Evolutionary conservation across 2,888 invertebrate genomes (phyloP).

Genomic region (Machimus atricapillus): DNA sequence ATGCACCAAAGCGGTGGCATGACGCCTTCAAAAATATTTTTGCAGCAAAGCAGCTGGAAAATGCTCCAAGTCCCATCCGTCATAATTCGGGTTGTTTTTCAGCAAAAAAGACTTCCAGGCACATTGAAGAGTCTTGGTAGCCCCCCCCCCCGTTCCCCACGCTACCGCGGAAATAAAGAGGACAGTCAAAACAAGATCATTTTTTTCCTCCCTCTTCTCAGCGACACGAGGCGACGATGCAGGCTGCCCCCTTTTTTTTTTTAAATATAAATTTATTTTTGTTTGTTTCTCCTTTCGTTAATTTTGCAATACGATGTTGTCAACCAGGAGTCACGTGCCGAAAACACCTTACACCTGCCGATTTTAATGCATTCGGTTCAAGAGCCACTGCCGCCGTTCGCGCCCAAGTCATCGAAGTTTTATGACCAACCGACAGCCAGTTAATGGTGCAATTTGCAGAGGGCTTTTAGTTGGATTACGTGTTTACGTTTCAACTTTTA

Average conservation of each 20-base stretch:
- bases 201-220: neutral
- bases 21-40: neutral
- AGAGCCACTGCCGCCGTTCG: neutral
- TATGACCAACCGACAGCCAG: neutral
- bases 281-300: neutral
- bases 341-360: neutral
- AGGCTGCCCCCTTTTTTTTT: neutral
- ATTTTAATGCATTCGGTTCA: neutral
- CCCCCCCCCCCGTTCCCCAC: neutral
- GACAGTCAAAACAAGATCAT: neutral
- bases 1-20: neutral
- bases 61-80: neutral
- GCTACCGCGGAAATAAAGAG: neutral
- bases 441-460: neutral
- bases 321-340: neutral
- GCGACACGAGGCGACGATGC: neutral
- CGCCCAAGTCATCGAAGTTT: neutral
- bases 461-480: neutral
- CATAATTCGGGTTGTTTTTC: slow-evolving; percentile 4
- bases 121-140: neutral
- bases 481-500: neutral
- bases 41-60: neutral
- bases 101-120: neutral
- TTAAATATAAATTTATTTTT: neutral
- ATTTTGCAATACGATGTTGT: neutral